phyloP scores from a whole-genome alignment of 2,888 invertebrate species.

The Callinectes sapidus region DNA sequence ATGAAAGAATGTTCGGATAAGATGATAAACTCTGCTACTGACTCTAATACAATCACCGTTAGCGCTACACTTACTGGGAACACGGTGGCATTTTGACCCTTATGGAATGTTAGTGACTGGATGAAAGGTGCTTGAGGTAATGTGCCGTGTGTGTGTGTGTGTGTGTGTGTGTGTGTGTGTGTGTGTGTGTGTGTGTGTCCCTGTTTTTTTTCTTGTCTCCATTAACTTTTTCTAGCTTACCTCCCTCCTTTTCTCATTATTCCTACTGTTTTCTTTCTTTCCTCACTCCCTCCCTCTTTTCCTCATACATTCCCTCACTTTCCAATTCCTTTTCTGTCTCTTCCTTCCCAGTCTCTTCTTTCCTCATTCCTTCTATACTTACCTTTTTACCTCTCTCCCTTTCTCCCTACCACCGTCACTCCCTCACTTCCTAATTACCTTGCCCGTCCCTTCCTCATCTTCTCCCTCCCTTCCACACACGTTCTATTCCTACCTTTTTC shows the following conservation, averaged over 20 bases:
- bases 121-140: too few species aligned
- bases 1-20: too few species aligned
- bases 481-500: neutral
- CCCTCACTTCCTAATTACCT: neutral
- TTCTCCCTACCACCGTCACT: neutral
- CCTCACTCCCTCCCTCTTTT: neutral
- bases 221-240: neutral
- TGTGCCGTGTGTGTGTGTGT: neutral
- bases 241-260: neutral
- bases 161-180: slow-evolving; percentile 1
- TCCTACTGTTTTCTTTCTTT: neutral
- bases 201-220: neutral
- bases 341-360: neutral
- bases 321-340: neutral
- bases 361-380: neutral
- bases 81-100: too few species aligned
- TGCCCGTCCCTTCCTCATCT: neutral
- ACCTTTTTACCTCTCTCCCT: neutral
- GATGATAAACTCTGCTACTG: too few species aligned
- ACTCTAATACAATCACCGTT: too few species aligned
- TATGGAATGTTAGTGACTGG: too few species aligned
- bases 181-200: slow-evolving; percentile 1
- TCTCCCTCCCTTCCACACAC: neutral
- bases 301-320: neutral
- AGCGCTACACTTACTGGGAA: too few species aligned